Evolutionary conservation across 2,113 vertebrate genomes (phyloP).

Genomic region (Tachuris rubrigastra): DNA sequence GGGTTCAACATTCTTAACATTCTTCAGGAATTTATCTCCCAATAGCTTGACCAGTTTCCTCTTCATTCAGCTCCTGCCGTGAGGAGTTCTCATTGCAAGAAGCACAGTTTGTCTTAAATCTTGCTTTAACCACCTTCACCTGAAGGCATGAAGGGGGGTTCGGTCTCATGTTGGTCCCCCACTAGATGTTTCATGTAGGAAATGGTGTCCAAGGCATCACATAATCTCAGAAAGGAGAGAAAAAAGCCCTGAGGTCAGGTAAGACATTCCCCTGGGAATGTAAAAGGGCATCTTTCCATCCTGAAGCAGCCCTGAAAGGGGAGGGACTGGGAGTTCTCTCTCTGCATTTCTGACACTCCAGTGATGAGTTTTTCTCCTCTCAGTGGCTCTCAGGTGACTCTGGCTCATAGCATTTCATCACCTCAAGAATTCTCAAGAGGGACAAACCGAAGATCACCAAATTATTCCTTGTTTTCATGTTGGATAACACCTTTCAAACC

Average conservation of each 20-base stretch:
- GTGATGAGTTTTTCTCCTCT: neutral
- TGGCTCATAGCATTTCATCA: neutral
- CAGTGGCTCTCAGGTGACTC: neutral
- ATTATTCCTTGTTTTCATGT: neutral
- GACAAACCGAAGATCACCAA: neutral
- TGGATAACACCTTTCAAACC: neutral
- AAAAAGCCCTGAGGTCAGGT: neutral
- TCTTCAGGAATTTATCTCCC: neutral
- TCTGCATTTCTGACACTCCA: neutral
- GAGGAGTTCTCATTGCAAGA: neutral
- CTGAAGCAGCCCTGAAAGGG: neutral
- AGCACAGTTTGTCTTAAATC: neutral
- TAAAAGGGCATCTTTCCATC: neutral
- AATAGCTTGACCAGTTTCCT: neutral
- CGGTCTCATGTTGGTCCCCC: neutral
- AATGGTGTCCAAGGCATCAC: neutral
- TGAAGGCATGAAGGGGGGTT: neutral
- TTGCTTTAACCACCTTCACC: neutral
- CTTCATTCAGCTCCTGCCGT: neutral
- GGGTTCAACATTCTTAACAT: neutral
- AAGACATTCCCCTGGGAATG: neutral
- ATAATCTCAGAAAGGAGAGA: neutral
- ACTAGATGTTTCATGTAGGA: neutral
- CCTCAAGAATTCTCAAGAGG: neutral
- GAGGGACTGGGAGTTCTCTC: neutral